Evolutionary conservation across 1,140 invertebrate genomes (phyloP), one percentile per base, ranked within the genome.

Genomic region (Bombus picipes): DNA sequence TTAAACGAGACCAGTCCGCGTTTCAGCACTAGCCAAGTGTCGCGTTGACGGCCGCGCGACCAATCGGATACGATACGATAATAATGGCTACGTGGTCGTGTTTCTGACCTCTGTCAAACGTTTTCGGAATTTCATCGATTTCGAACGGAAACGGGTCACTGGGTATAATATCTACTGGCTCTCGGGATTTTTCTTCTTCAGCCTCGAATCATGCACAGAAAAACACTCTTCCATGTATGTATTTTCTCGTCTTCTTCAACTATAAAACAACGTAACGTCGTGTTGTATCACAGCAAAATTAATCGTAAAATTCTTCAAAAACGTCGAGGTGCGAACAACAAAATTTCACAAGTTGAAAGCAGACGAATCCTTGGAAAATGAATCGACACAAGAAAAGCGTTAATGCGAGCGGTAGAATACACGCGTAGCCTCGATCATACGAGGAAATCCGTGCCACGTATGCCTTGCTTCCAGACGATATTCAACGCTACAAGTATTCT

Each of bases 1-100:
- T 37, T 53, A 25, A 39, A 37, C 68, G 39, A 43, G 39, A 47
- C 32, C 71, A 28, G 47, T 62, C 34, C 43, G 43, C 34, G 78
- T 34, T 59, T 81, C 37, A 22, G 25, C 53, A 59, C 57, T 15
- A 37, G 37, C 37, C 28, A n/a, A 78, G 57, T 53, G 18, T 75
- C 57, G 81, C 37, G 28, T 71, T n/a, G 37, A 59, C n/a, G 22
- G 72, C 10, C 47, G 80, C 37, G 13, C 70, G 37, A 85, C 43
- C 34, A 81, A 57, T 74, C 34, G 41, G 18, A 8, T 43, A 57
- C n/a, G 70, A 15, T 75, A 53, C 62, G 74, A 79, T 83, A 85
- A 89, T 89, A 88, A 89, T 89, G 88, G 88, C 88, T 89, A 77
- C 88, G 88, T 75, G 79, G 34, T 88, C 76, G 43, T 73, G 83